Evolutionary conservation across 2,797 vertebrate genomes (phyloP).

Genomic region (Salarias fasciatus): DNA sequence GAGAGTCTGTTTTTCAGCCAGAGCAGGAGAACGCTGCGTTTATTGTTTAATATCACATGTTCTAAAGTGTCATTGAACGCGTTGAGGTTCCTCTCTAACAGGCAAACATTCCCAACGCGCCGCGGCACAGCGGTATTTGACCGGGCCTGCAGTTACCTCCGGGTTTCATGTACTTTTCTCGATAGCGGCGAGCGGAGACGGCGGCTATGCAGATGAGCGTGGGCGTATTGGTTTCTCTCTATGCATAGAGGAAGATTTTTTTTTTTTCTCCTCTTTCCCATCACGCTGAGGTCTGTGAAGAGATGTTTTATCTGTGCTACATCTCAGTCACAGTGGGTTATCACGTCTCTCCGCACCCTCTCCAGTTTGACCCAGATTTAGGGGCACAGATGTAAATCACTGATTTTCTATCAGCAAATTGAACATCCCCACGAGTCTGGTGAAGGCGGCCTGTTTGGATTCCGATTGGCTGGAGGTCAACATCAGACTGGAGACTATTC

Average conservation of each 20-base stretch:
- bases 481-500: constrained; percentile 31
- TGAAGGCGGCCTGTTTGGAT: constrained; percentile 48
- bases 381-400: constrained; percentile 64
- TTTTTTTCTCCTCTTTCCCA: no score
- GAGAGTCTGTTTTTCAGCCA: no score
- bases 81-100: constrained; percentile 11
- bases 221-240: constrained; percentile 43
- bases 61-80: constrained; percentile 16
- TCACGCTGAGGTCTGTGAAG: constrained; percentile 57
- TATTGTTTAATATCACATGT: not conserved
- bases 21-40: no score
- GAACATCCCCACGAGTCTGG: constrained; percentile 46
- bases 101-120: constrained; percentile 16
- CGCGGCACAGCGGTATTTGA: not conserved
- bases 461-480: constrained; percentile 49
- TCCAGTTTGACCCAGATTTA: constrained; percentile 68
- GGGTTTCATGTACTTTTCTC: constrained; percentile 16
- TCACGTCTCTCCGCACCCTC: constrained; percentile 59
- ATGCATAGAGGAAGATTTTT: constrained; percentile 31
- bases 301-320: constrained; percentile 68
- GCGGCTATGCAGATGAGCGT: constrained; percentile 52
- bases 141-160: constrained; percentile 8
- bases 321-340: constrained; percentile 66
- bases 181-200: constrained; percentile 13
- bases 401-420: constrained; percentile 65